phyloP scores from a whole-genome alignment of 2,797 vertebrate genomes.

The Notoglanidium macrostoma region DNA sequence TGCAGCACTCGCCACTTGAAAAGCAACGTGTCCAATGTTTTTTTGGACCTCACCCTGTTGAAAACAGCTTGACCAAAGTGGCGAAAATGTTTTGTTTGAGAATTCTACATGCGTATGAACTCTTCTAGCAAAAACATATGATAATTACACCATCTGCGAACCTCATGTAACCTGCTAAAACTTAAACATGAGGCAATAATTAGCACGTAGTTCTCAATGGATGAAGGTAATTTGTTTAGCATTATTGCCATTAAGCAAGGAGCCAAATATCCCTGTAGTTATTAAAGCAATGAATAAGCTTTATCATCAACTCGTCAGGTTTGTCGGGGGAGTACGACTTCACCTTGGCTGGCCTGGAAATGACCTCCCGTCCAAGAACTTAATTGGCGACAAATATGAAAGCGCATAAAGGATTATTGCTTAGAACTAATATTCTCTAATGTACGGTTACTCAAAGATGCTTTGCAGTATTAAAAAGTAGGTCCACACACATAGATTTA shows the following conservation, averaged over 20 bases:
- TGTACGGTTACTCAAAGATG: neutral
- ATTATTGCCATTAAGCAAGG: conserved; percentile 10
- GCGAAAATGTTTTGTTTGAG: neutral
- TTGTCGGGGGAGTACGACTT: neutral
- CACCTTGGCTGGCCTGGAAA: conserved; percentile 23
- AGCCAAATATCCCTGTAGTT: conserved; percentile 14
- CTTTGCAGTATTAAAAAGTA: neutral
- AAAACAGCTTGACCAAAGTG: neutral
- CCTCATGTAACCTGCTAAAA: conserved; percentile 1
- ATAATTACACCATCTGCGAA: conserved; percentile 21
- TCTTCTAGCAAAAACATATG: conserved; percentile 3
- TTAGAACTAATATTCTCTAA: neutral
- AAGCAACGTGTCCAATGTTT: neutral
- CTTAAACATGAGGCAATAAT: conserved; percentile 7
- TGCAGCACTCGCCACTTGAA: neutral
- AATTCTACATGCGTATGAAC: neutral
- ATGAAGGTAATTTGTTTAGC: conserved; percentile 13
- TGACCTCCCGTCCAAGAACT: conserved; percentile 18
- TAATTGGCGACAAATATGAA: conserved; percentile 1
- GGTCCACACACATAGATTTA: conserved; percentile 3
- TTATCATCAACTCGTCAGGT: neutral
- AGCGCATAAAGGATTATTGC: neutral
- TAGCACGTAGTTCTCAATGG: neutral
- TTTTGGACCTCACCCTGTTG: neutral
- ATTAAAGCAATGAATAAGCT: conserved; percentile 37